Conservation (phyloP, 1,140 invertebrate species). For the Odontomachus brunneus region DNA sequence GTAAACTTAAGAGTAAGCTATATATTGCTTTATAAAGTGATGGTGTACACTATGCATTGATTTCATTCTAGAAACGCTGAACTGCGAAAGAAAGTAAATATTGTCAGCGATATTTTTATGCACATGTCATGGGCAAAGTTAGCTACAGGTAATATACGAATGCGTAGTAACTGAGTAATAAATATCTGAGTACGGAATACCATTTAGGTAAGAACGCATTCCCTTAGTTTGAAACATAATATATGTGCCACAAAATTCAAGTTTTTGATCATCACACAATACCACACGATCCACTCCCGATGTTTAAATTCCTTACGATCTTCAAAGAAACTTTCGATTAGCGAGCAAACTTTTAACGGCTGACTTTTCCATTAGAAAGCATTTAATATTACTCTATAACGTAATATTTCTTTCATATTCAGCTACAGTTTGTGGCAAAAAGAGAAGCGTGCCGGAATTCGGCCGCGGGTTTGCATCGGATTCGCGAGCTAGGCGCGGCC, state of each 20-base stretch:
- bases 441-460: slow-evolving; percentile 6
- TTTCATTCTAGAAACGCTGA: slow-evolving; percentile 40
- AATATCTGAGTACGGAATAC: no score
- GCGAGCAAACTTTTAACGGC: no score
- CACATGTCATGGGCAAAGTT: slow-evolving; percentile 45
- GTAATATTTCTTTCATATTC: neutral
- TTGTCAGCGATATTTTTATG: slow-evolving; percentile 51
- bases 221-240: no score
- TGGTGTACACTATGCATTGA: neutral
- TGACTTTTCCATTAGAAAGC: no score
- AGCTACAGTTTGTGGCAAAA: neutral
- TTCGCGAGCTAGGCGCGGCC: slow-evolving; percentile 74
- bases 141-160: slow-evolving; percentile 32
- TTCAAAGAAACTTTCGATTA: no score
- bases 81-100: slow-evolving; percentile 43
- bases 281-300: no score
- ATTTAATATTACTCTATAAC: neutral
- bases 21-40: neutral
- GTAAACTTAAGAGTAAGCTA: neutral
- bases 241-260: no score
- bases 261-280: no score
- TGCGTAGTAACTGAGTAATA: neutral
- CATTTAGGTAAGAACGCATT: no score
- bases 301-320: no score
- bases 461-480: slow-evolving; percentile 12